Conservation (phyloP, 2,888 invertebrate species). For the Dryobotodes eremita region DNA sequence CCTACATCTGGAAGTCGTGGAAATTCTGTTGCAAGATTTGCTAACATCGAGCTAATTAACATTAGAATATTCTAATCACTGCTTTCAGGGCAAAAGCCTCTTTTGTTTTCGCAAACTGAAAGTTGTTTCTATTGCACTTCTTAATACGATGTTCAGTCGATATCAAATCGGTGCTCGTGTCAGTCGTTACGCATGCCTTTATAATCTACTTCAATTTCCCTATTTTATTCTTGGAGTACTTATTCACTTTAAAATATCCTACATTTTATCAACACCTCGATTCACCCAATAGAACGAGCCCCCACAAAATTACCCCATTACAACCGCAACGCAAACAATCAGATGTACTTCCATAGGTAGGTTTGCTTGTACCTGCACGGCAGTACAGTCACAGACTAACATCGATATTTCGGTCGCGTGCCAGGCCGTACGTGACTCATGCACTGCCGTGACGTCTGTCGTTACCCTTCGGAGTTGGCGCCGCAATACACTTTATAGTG, state of each 20-base stretch:
- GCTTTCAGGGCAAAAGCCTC: not conserved
- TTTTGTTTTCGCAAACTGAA: not conserved
- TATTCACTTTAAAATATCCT: not conserved
- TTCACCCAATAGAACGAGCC: slow-evolving; percentile 15
- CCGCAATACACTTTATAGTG: slow-evolving; percentile 55
- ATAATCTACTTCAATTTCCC: not conserved
- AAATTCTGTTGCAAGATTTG: not conserved
- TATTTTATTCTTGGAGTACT: not conserved
- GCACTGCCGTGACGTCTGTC: slow-evolving; percentile 70
- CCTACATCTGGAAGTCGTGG: not conserved
- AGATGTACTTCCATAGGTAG: slow-evolving; percentile 19
- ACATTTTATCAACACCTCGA: slow-evolving; percentile 2
- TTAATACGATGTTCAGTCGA: not conserved
- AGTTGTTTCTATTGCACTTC: not conserved
- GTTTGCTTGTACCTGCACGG: slow-evolving; percentile 64
- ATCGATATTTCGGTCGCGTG: slow-evolving; percentile 80
- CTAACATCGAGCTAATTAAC: not conserved
- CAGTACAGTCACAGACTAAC: slow-evolving; percentile 39
- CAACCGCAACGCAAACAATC: slow-evolving; percentile 45
- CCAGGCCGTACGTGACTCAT: slow-evolving; percentile 77
- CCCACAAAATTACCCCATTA: slow-evolving; percentile 32
- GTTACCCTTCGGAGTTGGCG: slow-evolving; percentile 56
- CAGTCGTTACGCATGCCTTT: not conserved
- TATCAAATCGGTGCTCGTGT: not conserved
- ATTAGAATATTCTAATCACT: not conserved